Evolutionary conservation across 2,797 vertebrate species (phyloP).

Genomic region (Hydrocynus forskahlii): DNA sequence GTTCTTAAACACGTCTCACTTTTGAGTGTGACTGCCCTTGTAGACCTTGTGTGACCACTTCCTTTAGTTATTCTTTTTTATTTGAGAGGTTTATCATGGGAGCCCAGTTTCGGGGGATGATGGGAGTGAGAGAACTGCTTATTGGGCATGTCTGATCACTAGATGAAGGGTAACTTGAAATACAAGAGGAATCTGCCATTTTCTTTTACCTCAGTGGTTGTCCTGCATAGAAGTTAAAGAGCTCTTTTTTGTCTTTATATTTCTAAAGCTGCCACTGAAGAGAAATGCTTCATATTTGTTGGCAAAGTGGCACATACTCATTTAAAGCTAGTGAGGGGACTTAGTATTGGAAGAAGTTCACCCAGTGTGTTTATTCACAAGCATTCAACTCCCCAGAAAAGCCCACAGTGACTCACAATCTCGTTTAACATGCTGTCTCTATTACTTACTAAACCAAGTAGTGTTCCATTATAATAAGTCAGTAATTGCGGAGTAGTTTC

Average conservation of each 20-base stretch:
- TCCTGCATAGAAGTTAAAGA: not conserved
- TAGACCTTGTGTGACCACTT: too few relatives aligned
- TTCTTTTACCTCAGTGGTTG: too few relatives aligned
- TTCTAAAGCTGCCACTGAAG: not conserved
- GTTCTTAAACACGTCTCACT: not conserved
- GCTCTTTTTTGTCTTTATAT: not conserved
- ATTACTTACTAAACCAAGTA: not conserved
- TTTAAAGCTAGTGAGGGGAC: not conserved
- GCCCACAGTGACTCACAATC: not conserved
- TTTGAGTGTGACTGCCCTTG: too few relatives aligned
- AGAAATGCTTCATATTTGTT: too few relatives aligned
- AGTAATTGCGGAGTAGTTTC: constrained; percentile 12
- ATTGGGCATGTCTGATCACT: not conserved
- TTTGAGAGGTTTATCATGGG: constrained; percentile 16
- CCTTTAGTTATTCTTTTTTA: not conserved
- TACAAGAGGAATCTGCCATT: too few relatives aligned
- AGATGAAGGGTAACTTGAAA: not conserved
- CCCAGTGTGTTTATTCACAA: not conserved
- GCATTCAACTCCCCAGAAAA: not conserved
- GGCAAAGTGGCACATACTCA: too few relatives aligned
- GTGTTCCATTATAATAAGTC: constrained; percentile 25
- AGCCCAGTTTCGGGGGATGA: not conserved
- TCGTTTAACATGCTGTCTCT: not conserved
- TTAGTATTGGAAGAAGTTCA: not conserved
- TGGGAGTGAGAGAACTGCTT: not conserved